phyloP scores from a whole-genome alignment of 2,888 invertebrate genomes.

The Dromius quadrimaculatus region DNA sequence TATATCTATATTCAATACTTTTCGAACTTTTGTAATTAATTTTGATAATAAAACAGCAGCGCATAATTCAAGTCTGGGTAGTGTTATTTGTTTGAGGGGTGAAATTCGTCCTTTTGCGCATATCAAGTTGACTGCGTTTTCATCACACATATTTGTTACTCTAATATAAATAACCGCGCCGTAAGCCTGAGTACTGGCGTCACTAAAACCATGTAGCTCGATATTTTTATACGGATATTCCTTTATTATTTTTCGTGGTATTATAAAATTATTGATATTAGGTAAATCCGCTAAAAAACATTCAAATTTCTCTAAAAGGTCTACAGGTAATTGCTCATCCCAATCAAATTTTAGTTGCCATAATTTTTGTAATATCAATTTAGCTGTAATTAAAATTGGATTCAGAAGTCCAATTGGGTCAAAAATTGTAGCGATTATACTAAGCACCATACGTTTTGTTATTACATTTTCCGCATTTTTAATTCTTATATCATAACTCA shows the following conservation, averaged over 20 bases:
- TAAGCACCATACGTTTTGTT: background rate
- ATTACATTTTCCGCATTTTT: background rate
- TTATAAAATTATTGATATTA: background rate
- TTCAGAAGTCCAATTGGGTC: slow-evolving; percentile 5
- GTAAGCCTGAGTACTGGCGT: slow-evolving; percentile 56
- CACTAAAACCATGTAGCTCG: slow-evolving; percentile 57
- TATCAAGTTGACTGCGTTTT: slow-evolving; percentile 20
- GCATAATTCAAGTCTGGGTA: slow-evolving; percentile 58
- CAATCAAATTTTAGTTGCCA: slow-evolving; percentile 5
- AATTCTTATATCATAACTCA: slow-evolving; percentile 2
- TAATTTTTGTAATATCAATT: slow-evolving; percentile 13
- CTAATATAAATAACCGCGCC: slow-evolving; percentile 56
- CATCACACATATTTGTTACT: slow-evolving; percentile 6
- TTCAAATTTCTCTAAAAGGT: background rate
- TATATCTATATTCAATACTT: slow-evolving; percentile 28
- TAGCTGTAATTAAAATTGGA: slow-evolving; percentile 20
- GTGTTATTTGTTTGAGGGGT: slow-evolving; percentile 52
- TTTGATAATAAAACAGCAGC: slow-evolving; percentile 57
- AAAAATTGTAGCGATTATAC: background rate
- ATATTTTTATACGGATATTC: slow-evolving; percentile 10
- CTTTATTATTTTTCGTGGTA: slow-evolving; percentile 13
- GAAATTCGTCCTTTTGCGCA: slow-evolving; percentile 50
- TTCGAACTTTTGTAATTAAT: slow-evolving; percentile 48
- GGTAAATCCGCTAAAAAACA: slow-evolving; percentile 9
- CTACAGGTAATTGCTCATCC: slow-evolving; percentile 4